Base-by-base conservation (phyloP, 1,140 invertebrate genomes). In the Theocolax elegans region DNA sequence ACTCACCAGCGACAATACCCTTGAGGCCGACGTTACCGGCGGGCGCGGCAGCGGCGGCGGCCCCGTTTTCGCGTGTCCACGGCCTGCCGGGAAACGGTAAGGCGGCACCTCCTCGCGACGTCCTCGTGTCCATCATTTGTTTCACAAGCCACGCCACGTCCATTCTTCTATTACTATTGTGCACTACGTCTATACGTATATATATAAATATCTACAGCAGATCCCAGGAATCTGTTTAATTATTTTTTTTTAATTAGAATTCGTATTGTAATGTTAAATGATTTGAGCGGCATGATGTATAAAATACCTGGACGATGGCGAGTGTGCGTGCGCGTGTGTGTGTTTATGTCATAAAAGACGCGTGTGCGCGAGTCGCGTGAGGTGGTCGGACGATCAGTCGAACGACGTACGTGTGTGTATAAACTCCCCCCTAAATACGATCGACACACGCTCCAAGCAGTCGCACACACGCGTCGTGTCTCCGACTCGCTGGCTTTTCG, bases 1-100 rank as follows among this genome's bases (percentile, higher is more conserved):
- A 73, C 69, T 74, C 84, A 90, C 94, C 93, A 79, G 95, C 95
- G 29, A 96, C 87, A 71, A 97, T 92, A 78, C 95, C 89, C 87
- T 96, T 90, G 72, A 92, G 49, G 51, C 94, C 89, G 77, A 88
- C 86, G 46, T 88, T 91, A 59, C 88, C 89, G 65, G 85, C 86
- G 66, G 81, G 88, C 72, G 81, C 83, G 54, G 90, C 87, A 48
- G 90, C 87, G 42, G 92, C 90, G 44, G 91, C 92, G 54, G 91
- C 89, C 38, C 90, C 90, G 56, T 83, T 87, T 60, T 91, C 86
- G 23, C 80, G 81, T 88, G 93, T 90, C 92, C 92, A 94, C 67
- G 92, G 92, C 75, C 91, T 86, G n/a, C 79, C 78, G n/a, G 77
- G 77, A 76, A 90, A 91, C 19, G 89, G 89, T 27, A 35, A n/a